Evolutionary conservation across 2,888 invertebrate genomes (phyloP), one percentile per base, ranked within the genome.

Genomic region (Eupithecia subumbrata): DNA sequence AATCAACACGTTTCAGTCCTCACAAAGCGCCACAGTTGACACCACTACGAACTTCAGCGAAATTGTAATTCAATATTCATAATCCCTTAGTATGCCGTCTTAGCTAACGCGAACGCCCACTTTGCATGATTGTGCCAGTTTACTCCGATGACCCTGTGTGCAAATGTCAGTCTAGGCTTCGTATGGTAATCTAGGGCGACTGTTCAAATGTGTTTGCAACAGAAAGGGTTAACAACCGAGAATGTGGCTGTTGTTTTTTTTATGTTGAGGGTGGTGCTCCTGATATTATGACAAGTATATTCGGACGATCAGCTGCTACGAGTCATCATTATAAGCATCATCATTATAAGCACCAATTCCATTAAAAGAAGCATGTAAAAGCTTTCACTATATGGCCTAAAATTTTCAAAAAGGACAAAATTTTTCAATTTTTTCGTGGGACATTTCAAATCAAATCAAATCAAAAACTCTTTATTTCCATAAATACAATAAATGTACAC

Each of bases 21-120:
- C 69, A 70, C 69, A 52, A 70, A 52, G 69, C 18, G 34, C 18
- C 22, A 40, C 52, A 75, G 69, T 56, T 68, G 64, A 52, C 76
- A 66, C 16, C 7, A 48, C 43, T 72, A 43, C n/a, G 63, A 63
- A 74, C 74, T 76, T 64, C 43, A 48, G 7, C 71, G 56, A 63
- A 72, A 68, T 71, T 40, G 69, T 74, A 71, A 75, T 71, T 69
- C 73, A 77, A 77, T 77, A 75, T 77, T 77, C 74, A 77, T 74
- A 74, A 40, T 67, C 40, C 40, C 40, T 67, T 40, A 67, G 67
- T 67, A 67, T 67, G 67, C 48, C 69, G 63, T 71, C 71, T 74
- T 71, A 56, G 69, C 73, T 63, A 56, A 72, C 71, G 52, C 52
- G 73, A 64, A 69, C 48, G 73, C 30, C 76, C 73, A 71, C 72